These are phyloP conservation scores for Phataginus tetradactyla DNA, from an alignment of 2,797 vertebrate genomes.

Conservation along the genomic window DNA sequence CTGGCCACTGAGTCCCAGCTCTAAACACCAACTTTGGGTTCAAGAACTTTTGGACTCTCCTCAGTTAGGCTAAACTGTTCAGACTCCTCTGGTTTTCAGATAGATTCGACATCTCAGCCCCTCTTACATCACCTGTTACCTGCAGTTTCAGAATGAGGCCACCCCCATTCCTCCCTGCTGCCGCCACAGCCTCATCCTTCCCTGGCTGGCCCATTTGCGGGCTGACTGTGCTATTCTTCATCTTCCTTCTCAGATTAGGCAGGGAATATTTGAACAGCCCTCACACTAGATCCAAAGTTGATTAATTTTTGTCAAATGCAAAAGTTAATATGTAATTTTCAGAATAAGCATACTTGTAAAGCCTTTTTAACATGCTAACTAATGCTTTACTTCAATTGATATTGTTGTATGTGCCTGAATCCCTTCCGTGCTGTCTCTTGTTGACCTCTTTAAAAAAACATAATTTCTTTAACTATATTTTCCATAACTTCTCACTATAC, in stretches of 20 bases:
- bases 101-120: neutral
- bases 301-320: neutral
- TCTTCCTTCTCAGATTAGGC: neutral
- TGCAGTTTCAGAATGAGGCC: neutral
- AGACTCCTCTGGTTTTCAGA: neutral
- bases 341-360: neutral
- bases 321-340: neutral
- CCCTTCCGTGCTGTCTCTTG: neutral
- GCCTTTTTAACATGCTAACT: neutral
- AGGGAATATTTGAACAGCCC: neutral
- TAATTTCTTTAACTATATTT: neutral
- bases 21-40: neutral
- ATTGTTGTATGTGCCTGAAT: neutral
- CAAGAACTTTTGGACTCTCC: neutral
- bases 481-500: neutral
- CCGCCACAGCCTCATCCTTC: neutral
- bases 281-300: neutral
- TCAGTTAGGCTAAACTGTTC: neutral
- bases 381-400: neutral
- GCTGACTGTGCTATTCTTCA: neutral
- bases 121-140: neutral
- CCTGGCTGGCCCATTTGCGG: rapidly evolving
- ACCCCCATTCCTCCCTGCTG: neutral
- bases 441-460: constrained; percentile 25
- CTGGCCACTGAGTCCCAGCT: neutral